Percentiles rank a stretch among this genome's conserved stretches.
Evolutionary conservation across 2,888 invertebrate genomes (phyloP).

Genomic region (Thysanoteuthis rhombus): DNA sequence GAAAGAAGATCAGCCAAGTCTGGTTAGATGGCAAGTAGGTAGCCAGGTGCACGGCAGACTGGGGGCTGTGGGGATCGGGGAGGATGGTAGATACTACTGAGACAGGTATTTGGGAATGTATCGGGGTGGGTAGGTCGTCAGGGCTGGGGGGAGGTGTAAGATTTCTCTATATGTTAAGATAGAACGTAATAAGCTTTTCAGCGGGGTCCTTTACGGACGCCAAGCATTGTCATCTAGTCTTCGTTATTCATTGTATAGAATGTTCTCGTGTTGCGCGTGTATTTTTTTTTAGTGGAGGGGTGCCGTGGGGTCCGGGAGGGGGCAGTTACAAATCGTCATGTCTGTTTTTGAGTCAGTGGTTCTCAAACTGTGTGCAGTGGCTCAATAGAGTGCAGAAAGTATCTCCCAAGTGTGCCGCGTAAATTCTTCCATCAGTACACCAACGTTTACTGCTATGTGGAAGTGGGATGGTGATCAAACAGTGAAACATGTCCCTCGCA

Average conservation of each 20-base stretch:
- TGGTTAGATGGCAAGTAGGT: neutral
- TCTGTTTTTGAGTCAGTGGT: too few species aligned
- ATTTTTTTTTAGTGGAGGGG: neutral
- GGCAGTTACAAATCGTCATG: too few species aligned
- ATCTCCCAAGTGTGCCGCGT: too few species aligned
- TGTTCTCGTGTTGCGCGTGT: neutral
- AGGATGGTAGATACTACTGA: neutral
- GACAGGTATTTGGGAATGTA: neutral
- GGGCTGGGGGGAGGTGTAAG: neutral
- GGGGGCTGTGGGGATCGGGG: neutral
- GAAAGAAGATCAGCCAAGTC: neutral
- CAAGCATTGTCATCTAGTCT: neutral
- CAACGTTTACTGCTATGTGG: too few species aligned
- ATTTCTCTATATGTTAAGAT: neutral
- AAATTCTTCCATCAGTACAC: too few species aligned
- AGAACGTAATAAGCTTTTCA: neutral
- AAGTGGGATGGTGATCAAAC: too few species aligned
- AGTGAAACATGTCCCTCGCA: too few species aligned
- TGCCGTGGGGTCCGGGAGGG: neutral
- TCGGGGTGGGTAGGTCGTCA: neutral
- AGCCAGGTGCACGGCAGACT: neutral
- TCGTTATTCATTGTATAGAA: neutral
- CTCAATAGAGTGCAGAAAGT: too few species aligned
- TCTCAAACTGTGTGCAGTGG: too few species aligned
- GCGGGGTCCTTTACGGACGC: neutral